Percentiles rank a stretch among this genome's conserved stretches.
These are phyloP conservation scores for Drosophila tsacasi DNA, from an alignment of 1,140 invertebrate species.

Conservation along the genomic window DNA sequence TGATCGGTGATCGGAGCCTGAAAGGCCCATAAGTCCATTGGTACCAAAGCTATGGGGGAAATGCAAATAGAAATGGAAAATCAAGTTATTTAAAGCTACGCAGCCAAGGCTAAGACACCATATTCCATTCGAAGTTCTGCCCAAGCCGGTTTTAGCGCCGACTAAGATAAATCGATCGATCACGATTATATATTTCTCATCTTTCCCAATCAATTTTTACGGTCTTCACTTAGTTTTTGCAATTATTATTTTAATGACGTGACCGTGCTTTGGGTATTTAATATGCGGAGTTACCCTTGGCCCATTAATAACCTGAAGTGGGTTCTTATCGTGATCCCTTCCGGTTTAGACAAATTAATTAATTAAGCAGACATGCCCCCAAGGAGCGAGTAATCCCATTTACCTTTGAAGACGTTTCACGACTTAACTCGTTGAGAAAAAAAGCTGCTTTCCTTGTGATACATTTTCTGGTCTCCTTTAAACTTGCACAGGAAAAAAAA, in stretches of 20 bases:
- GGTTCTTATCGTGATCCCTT: constrained; percentile 10
- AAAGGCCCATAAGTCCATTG: neutral
- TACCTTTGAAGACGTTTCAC: constrained; percentile 13
- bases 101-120: neutral
- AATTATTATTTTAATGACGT: constrained; percentile 30
- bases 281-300: constrained; percentile 21
- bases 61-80: constrained; percentile 32
- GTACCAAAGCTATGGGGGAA: neutral
- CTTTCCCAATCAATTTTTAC: constrained; percentile 1
- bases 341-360: constrained; percentile 29
- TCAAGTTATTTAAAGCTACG: neutral
- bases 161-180: constrained; percentile 13
- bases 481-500: neutral
- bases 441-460: constrained; percentile 13
- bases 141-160: constrained; percentile 23
- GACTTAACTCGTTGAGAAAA: neutral
- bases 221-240: constrained; percentile 16
- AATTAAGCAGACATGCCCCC: constrained; percentile 9
- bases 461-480: constrained; percentile 2
- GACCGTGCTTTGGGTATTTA: constrained; percentile 23
- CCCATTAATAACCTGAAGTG: constrained; percentile 16
- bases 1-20: neutral
- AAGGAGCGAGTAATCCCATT: constrained; percentile 22
- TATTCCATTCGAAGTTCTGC: constrained; percentile 10
- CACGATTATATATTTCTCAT: constrained; percentile 16